Evolutionary conservation across 2,797 vertebrate genomes (phyloP), one percentile per base, ranked within the genome.

Genomic region (Gastrophryne carolinensis): DNA sequence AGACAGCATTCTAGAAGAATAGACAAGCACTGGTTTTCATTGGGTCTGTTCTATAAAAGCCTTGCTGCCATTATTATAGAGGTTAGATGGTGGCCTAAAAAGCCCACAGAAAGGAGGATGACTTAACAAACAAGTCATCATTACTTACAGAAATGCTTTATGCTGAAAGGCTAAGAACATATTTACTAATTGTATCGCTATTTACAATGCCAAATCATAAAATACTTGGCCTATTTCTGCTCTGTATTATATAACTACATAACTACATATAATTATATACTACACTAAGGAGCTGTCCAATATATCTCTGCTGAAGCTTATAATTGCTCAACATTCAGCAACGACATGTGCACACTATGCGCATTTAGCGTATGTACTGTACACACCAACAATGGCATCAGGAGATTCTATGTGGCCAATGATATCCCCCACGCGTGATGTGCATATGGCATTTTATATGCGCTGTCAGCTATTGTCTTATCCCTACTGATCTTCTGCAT

Each of bases 241-340:
- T n/a, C 6, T 8, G 23, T 19, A 19, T 8, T 12, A 11, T 26
- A 37, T 37, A 10, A 53, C 10, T 1, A 10, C 3, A 23, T 37
- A 68, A n/a, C 11, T 35, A 67, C 27, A 37, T 2, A 13, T 5
- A 41, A 30, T 39, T 6, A n/a, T 34, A 66, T 12, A 15, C 17
- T 13, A 6, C 26, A 39, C 5, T 5, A 17, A 37, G 50, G 34
- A 68, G 65, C 49, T 68, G 65, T 56, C 52, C 66, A 69, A 39
- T 53, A 5, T 24, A 17, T 53, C 30, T 41, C 44, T 41, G 50
- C 66, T 69, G 66, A 44, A 69, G 34, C 66, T 44, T 23, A 15
- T 29, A 10, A 6, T 53, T 29, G 21, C 49, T 39, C 17, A 2
- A 19, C 27, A 35, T 24, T 19, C 21, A 24, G 8, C 32, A 47